Percentiles rank a stretch among this genome's conserved stretches.
phyloP scores from a whole-genome alignment of 2,888 invertebrate genomes.

The Panzeria rudis region DNA sequence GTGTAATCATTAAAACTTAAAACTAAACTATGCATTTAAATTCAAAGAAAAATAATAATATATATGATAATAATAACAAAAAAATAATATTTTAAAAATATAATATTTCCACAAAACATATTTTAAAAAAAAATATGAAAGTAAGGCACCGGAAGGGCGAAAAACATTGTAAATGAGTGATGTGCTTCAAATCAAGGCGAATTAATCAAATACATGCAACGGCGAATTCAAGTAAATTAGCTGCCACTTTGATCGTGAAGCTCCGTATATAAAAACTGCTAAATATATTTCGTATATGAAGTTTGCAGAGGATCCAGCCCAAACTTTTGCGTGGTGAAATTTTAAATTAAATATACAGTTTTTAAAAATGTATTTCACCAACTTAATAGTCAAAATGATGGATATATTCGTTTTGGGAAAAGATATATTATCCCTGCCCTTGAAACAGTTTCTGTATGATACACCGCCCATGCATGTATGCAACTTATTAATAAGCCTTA shows the following conservation, averaged over 20 bases:
- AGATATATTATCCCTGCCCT: no score
- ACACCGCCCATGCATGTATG: background rate
- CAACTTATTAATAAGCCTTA: background rate
- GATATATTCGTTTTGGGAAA: no score
- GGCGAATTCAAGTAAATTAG: background rate
- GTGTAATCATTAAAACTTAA: conserved; percentile 41
- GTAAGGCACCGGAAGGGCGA: background rate
- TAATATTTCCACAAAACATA: conserved; percentile 39
- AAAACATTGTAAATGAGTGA: conserved; percentile 35
- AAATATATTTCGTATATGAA: background rate
- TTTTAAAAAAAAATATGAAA: background rate
- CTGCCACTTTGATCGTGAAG: no score
- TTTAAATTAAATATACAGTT: no score
- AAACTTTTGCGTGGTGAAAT: no score
- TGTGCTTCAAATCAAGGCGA: conserved; percentile 7
- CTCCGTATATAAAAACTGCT: no score
- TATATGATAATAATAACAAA: conserved; percentile 5
- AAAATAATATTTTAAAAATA: conserved; percentile 7
- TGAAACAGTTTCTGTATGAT: no score
- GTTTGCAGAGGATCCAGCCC: no score
- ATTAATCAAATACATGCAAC: background rate
- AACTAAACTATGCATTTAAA: conserved; percentile 29
- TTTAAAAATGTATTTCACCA: no score
- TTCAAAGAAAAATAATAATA: background rate
- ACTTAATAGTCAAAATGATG: no score